Conservation (phyloP, 1,140 invertebrate genomes). For the Macrosteles quadrilineatus region DNA sequence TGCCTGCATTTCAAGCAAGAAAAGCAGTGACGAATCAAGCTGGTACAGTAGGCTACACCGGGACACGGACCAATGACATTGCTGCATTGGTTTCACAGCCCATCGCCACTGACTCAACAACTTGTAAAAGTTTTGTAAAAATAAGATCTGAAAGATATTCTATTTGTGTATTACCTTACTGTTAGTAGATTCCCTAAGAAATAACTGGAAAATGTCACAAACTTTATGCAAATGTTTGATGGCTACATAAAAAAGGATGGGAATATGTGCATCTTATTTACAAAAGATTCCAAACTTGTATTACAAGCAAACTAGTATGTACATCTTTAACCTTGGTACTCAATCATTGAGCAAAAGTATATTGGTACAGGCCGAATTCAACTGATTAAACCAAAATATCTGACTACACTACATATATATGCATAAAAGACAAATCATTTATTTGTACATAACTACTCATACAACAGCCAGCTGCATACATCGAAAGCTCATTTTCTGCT, state of each 20-base stretch:
- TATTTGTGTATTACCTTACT: no score
- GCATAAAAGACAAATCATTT: neutral
- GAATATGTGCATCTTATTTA: conserved; percentile 12
- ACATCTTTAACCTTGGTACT: neutral
- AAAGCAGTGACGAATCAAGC: no score
- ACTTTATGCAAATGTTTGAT: neutral
- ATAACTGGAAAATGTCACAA: no score
- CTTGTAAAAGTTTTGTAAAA: no score
- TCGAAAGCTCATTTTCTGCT: neutral
- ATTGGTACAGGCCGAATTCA: neutral
- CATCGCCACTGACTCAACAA: no score
- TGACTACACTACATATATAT: neutral
- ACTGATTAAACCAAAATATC: neutral
- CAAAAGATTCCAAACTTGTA: neutral
- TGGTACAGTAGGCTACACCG: no score
- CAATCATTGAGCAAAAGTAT: conserved; percentile 1
- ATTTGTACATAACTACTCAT: neutral
- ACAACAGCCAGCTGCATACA: neutral
- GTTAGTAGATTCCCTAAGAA: no score
- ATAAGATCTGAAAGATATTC: no score
- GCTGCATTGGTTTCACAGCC: no score
- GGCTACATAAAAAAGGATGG: neutral
- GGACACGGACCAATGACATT: no score
- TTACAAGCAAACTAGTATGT: neutral
- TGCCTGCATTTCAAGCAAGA: no score